A percentile compares a stretch with the other conserved stretches of the same genome.
Conservation (phyloP, 2,888 invertebrate genomes). For the Epistrophella euchroma region DNA sequence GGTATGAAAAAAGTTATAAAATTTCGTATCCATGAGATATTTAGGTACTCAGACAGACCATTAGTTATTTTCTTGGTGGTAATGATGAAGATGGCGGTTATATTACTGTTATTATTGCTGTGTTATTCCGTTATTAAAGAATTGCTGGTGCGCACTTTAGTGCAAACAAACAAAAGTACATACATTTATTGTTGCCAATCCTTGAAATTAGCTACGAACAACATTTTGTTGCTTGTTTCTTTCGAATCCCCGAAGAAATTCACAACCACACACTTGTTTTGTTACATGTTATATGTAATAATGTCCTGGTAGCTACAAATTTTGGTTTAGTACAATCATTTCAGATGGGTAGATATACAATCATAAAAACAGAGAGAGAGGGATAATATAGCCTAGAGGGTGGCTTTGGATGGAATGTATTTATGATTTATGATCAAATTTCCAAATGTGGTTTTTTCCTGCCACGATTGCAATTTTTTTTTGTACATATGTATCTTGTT, state of each 20-base stretch:
- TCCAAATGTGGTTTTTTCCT: slow-evolving; percentile 64
- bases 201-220: slow-evolving; percentile 20
- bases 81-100: slow-evolving; percentile 28
- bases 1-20: slow-evolving; percentile 4
- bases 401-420: slow-evolving; percentile 25
- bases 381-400: not conserved
- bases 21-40: not conserved
- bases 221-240: not conserved
- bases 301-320: slow-evolving; percentile 38
- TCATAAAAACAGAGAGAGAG: not conserved
- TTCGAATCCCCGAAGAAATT: slow-evolving; percentile 12
- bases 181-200: slow-evolving; percentile 9
- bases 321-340: slow-evolving; percentile 46
- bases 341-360: slow-evolving; percentile 1
- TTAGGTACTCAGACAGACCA: not conserved
- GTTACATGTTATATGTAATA: not conserved
- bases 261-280: not conserved
- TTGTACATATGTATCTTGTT: not conserved
- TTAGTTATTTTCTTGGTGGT: slow-evolving; percentile 3
- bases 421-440: slow-evolving; percentile 72
- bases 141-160: not conserved
- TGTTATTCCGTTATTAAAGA: slow-evolving; percentile 11
- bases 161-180: slow-evolving; percentile 17
- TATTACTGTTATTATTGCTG: slow-evolving; percentile 29
- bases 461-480: slow-evolving; percentile 43